phyloP scores from a whole-genome alignment of 2,113 vertebrate species.

The Platysteira castanea region DNA sequence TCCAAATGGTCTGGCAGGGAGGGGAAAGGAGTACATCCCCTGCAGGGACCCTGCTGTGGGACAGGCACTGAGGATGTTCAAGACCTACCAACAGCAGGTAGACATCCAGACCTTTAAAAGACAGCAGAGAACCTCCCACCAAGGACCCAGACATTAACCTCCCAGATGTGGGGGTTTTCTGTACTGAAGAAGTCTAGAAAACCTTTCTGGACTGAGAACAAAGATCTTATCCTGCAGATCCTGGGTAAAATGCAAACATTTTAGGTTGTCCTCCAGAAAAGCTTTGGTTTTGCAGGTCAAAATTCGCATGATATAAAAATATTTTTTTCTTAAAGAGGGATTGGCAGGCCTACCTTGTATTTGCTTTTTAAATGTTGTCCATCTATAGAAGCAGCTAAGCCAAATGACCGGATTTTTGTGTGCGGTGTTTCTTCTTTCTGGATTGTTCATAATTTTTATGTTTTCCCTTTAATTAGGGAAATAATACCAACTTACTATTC shows the following conservation, averaged over 20 bases:
- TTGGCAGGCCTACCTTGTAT: not conserved
- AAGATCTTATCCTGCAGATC: not conserved
- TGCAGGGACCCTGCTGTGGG: not conserved
- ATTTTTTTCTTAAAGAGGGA: not conserved
- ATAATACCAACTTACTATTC: not conserved
- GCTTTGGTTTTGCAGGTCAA: not conserved
- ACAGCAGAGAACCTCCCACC: not conserved
- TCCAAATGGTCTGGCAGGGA: not conserved
- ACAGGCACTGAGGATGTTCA: not conserved
- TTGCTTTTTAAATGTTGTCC: not conserved
- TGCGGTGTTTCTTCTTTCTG: not conserved
- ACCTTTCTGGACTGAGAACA: not conserved
- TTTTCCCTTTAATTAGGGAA: not conserved
- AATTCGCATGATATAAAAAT: not conserved
- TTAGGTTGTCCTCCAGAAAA: not conserved
- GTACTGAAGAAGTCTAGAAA: not conserved
- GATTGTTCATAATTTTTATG: not conserved
- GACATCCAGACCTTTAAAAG: not conserved
- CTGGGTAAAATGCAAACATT: not conserved
- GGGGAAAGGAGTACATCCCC: accelerated
- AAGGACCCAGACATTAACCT: not conserved
- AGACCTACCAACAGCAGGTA: not conserved
- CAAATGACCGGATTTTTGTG: not conserved
- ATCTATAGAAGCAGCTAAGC: not conserved
- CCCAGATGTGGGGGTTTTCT: not conserved